These are phyloP conservation scores for Tachina fera DNA, from an alignment of 2,888 invertebrate genomes.

Conservation along the genomic window DNA sequence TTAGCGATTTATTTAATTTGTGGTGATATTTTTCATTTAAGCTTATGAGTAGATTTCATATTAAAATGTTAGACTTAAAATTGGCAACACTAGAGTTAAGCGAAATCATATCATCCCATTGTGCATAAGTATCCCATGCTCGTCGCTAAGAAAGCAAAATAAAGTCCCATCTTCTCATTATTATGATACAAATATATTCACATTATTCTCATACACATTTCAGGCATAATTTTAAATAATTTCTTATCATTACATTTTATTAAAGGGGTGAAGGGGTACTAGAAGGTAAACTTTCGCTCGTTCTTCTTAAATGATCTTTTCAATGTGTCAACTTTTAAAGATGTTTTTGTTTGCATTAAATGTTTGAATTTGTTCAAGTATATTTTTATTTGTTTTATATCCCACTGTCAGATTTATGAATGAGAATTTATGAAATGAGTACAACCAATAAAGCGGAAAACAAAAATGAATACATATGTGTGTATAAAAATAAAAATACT, in stretches of 20 bases:
- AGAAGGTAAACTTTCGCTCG: slow-evolving; percentile 5
- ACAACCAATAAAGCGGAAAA: slow-evolving; percentile 22
- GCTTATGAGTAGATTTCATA: no score
- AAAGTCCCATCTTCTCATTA: slow-evolving; percentile 22
- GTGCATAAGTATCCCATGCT: background rate
- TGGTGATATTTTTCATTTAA: no score
- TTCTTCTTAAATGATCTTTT: slow-evolving; percentile 10
- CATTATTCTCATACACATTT: slow-evolving; percentile 24
- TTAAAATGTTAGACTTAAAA: no score
- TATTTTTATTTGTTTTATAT: slow-evolving; percentile 35
- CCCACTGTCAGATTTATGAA: slow-evolving; percentile 45
- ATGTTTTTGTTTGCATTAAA: background rate
- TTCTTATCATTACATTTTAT: background rate
- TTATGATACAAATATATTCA: slow-evolving; percentile 54
- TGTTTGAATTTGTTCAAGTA: slow-evolving; percentile 1
- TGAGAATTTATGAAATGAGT: slow-evolving; percentile 37
- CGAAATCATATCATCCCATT: background rate
- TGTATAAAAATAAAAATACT: background rate
- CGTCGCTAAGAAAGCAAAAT: background rate
- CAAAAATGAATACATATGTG: background rate
- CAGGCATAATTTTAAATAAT: background rate
- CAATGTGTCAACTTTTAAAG: slow-evolving; percentile 4
- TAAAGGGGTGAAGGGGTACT: background rate
- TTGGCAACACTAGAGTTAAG: no score
- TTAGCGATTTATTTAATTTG: no score